Evolutionary conservation across 2,797 vertebrate species (phyloP), one percentile per base, ranked within the genome.

Genomic region (Clarias laeviceps): DNA sequence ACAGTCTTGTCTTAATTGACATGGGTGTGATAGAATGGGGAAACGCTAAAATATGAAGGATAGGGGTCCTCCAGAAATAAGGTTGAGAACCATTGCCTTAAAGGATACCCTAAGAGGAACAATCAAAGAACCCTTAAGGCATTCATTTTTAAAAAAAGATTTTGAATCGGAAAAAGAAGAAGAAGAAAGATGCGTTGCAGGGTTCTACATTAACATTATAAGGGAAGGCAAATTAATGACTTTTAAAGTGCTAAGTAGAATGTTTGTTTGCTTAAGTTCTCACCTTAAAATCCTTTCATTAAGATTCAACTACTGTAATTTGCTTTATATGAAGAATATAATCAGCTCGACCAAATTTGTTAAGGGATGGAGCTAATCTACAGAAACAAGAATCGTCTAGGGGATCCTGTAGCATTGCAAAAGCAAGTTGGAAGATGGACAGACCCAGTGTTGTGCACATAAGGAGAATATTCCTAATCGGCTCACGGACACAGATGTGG

Each of bases 391-490:
- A 66, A 20, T 20, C 17, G n/a, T 54, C 24, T 66, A 54, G 61
- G 59, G 32, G n/a, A n/a, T 64, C 2, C 22, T 79, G 34, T 79
- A n/a, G 5, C n/a, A 4, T 12, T 40, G 22, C 34, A 62, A 29
- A 18, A 50, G 59, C 50, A 73, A 40, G 24, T 34, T 68, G 34
- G 56, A 69, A 59, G 17, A 27, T 34, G 32, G 9, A 85, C 74
- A 81, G 40, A 45, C 29, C 24, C 15, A 29, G 50, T 54, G 50
- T 61, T 5, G 7, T 70, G 37, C 11, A 45, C 34, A 50, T 61
- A 57, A 83, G 62, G 24, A 17, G 34, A 27, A 83, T 61, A 18
- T 57, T 84, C 84, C 61, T 72, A 68, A 83, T 84, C 57, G 82
- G 45, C 59, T 84, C 32, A 56, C 0, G 76, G 84, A 79, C 72